Evolutionary conservation across 1,140 invertebrate species (phyloP).

Genomic region (Hyphantria cunea): DNA sequence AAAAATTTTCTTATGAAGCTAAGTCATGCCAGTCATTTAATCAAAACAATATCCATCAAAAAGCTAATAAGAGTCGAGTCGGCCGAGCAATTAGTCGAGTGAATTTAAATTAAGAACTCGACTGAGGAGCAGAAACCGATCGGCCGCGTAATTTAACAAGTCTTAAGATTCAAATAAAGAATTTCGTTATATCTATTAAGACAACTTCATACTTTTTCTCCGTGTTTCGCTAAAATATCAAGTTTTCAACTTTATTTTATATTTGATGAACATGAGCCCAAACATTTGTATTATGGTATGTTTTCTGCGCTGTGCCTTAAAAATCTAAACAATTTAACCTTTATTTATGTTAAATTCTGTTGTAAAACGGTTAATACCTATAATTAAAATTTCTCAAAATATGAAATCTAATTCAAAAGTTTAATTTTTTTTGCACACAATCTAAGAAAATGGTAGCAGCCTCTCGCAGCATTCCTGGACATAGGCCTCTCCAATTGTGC

Average conservation of each 20-base stretch:
- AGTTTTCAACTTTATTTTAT: conserved; percentile 17
- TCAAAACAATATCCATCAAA: conserved; percentile 34
- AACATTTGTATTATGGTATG: conserved; percentile 1
- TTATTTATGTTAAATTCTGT: conserved; percentile 2
- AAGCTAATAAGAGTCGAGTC: conserved; percentile 29
- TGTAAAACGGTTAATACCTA: not conserved
- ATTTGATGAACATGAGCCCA: conserved; percentile 11
- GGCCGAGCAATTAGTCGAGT: conserved; percentile 34
- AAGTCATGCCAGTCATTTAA: conserved; percentile 22
- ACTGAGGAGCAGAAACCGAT: conserved; percentile 26
- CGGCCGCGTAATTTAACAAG: conserved; percentile 34
- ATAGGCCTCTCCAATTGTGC: too few relatives aligned
- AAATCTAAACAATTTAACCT: conserved; percentile 14
- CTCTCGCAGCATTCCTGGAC: too few relatives aligned
- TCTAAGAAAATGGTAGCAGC: too few relatives aligned
- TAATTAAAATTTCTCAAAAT: not conserved
- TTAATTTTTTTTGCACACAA: too few relatives aligned
- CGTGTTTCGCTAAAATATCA: conserved; percentile 19
- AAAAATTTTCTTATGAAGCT: not conserved
- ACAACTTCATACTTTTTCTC: conserved; percentile 16
- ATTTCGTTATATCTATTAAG: conserved; percentile 15
- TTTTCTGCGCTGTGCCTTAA: conserved; percentile 14
- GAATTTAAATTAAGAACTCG: conserved; percentile 39
- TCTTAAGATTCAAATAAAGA: conserved; percentile 20
- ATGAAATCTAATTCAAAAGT: too few relatives aligned